These are phyloP conservation scores for Epinotia demarniana DNA, from an alignment of 2,888 invertebrate species.

Conservation along the genomic window DNA sequence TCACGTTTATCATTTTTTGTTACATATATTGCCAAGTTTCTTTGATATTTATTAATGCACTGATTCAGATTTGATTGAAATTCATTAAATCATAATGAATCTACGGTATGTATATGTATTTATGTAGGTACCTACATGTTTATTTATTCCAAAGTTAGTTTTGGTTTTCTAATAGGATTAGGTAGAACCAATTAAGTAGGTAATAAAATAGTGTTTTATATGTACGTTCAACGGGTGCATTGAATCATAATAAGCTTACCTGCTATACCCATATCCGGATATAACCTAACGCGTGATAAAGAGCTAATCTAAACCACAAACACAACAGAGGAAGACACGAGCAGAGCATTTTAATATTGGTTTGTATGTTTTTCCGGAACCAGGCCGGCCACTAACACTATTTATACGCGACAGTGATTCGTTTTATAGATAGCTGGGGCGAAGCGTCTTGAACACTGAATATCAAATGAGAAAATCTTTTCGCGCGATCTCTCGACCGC, in stretches of 20 bases:
- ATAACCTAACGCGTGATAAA: constrained; percentile 22
- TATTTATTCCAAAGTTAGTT: no score
- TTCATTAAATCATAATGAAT: background rate
- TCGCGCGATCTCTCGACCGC: constrained; percentile 57
- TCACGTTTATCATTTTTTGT: background rate
- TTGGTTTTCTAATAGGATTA: background rate
- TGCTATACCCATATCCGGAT: background rate
- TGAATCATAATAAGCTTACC: constrained; percentile 3
- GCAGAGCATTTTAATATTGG: constrained; percentile 43
- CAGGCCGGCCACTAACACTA: constrained; percentile 63
- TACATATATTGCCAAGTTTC: background rate
- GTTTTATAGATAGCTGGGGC: constrained; percentile 66
- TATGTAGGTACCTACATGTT: no score
- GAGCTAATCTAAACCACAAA: constrained; percentile 21
- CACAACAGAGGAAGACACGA: constrained; percentile 28
- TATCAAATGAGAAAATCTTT: constrained; percentile 77
- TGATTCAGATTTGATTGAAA: background rate
- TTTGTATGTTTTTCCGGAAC: constrained; percentile 58
- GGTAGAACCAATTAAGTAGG: background rate
- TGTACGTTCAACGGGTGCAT: background rate
- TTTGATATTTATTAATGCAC: background rate
- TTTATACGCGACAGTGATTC: constrained; percentile 63
- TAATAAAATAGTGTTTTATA: background rate
- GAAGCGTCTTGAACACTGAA: constrained; percentile 67
- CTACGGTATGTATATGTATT: no score